phyloP scores from a whole-genome alignment of 2,888 invertebrate genomes.

The Folsomia manolachei region DNA sequence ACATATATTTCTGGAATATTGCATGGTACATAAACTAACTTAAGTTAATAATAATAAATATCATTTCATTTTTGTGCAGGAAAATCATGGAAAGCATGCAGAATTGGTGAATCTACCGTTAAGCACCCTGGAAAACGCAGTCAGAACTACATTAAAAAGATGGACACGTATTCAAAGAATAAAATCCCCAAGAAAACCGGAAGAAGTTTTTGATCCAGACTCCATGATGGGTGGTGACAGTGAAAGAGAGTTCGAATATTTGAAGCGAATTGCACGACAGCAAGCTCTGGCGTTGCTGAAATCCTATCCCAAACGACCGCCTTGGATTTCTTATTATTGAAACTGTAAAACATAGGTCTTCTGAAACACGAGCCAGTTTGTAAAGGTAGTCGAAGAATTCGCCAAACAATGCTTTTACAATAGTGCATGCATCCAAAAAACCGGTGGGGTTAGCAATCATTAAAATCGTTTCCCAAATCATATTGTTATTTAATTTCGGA shows the following conservation, averaged over 20 bases:
- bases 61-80: background rate
- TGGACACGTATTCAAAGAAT: background rate
- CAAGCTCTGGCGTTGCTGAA: conserved; percentile 34
- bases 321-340: conserved; percentile 24
- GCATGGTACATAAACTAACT: background rate
- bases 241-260: conserved; percentile 39
- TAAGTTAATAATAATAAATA: no score
- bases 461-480: no score
- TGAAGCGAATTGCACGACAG: conserved; percentile 37
- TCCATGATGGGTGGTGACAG: background rate
- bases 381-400: no score
- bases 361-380: no score
- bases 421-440: no score
- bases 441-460: no score
- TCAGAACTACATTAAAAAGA: background rate
- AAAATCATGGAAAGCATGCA: background rate
- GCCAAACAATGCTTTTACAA: no score
- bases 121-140: background rate
- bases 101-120: background rate
- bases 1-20: background rate
- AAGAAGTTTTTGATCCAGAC: background rate
- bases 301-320: conserved; percentile 32
- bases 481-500: no score
- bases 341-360: no score
- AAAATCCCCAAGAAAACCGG: background rate